Conservation (phyloP, 2,113 vertebrate genomes). For the Ictidomys tridecemlineatus region DNA sequence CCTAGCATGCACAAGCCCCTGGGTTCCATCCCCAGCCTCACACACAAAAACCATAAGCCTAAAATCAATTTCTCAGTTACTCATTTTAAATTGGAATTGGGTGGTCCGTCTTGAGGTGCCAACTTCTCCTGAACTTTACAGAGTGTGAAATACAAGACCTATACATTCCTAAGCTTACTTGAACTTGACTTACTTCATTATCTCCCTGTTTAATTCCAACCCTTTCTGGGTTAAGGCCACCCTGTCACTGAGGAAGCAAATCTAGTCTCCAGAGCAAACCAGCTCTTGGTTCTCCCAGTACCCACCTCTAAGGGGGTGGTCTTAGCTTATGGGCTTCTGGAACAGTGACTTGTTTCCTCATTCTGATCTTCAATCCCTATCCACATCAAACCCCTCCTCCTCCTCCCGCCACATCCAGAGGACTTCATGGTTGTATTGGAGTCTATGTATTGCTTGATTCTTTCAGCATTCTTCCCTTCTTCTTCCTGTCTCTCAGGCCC, state of each 20-base stretch:
- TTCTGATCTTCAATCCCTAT: background rate
- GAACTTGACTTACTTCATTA: no score
- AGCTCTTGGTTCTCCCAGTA: background rate
- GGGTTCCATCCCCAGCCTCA: no score
- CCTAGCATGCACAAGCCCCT: no score
- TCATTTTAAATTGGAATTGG: background rate
- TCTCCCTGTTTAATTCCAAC: background rate
- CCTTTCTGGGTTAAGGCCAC: background rate
- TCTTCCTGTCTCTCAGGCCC: background rate
- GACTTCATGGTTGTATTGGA: background rate
- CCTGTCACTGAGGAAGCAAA: background rate
- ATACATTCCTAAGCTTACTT: background rate
- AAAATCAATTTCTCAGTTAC: background rate
- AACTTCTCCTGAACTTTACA: background rate
- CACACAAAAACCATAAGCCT: slow-evolving; percentile 15
- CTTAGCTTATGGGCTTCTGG: background rate
- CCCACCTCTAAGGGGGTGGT: background rate
- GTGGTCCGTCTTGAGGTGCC: background rate
- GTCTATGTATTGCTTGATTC: background rate
- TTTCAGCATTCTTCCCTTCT: background rate
- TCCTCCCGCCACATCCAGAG: background rate
- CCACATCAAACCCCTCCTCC: no score
- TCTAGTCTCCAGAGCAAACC: background rate
- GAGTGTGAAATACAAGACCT: background rate
- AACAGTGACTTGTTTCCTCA: background rate